Evolutionary conservation across 2,113 vertebrate genomes (phyloP).

Genomic region (Micronisus gabar): DNA sequence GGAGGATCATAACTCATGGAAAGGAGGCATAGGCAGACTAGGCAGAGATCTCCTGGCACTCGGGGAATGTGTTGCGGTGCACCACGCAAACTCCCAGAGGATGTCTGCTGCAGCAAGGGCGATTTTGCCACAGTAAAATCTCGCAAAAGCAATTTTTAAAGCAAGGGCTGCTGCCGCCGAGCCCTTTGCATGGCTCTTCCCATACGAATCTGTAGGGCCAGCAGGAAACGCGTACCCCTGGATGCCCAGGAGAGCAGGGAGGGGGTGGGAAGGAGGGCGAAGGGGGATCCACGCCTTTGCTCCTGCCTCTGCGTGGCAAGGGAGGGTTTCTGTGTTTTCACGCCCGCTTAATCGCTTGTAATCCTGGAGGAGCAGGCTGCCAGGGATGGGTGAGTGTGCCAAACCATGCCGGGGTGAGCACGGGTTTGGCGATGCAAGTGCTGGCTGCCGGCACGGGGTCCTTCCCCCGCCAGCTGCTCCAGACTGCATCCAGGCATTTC

Average conservation of each 20-base stretch:
- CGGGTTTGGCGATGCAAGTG: background rate
- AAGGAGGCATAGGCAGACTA: background rate
- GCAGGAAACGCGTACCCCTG: background rate
- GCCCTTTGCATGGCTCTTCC: background rate
- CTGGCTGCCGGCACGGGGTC: background rate
- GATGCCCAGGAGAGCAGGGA: background rate
- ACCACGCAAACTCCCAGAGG: background rate
- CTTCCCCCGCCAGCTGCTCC: background rate
- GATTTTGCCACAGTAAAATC: background rate
- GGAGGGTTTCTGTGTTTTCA: background rate
- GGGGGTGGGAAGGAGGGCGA: background rate
- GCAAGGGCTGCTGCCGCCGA: background rate
- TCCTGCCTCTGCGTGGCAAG: background rate
- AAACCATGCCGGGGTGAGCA: too few relatives aligned
- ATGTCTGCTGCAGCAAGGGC: background rate
- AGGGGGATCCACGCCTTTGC: background rate
- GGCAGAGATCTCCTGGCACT: background rate
- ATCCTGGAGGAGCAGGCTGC: background rate
- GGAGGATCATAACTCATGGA: background rate
- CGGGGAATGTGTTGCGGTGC: fast-evolving
- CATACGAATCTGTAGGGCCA: fast-evolving
- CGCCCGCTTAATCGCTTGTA: background rate
- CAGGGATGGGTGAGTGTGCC: fast-evolving
- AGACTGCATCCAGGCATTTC: background rate
- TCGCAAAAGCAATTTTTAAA: background rate